Evolutionary conservation across 2,113 vertebrate genomes (phyloP).

Genomic region (Lonchura striata): DNA sequence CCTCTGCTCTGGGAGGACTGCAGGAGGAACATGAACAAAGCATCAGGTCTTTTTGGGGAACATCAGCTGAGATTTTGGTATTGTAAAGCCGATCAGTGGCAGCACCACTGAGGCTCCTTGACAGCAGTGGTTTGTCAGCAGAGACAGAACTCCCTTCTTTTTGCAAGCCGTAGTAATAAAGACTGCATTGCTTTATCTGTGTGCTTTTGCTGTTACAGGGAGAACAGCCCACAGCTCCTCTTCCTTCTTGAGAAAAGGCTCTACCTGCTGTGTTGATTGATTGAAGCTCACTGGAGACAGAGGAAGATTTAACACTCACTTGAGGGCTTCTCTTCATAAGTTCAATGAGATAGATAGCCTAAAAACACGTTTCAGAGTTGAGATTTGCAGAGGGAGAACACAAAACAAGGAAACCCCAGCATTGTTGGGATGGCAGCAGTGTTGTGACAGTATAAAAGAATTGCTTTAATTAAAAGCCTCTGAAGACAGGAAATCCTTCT

Average conservation of each 20-base stretch:
- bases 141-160: not conserved
- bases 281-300: not conserved
- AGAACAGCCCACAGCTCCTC: slow-evolving; percentile 9
- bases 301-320: slow-evolving; percentile 40
- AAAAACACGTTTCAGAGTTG: not conserved
- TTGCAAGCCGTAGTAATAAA: not conserved
- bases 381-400: not conserved
- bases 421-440: not conserved
- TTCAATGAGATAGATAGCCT: slow-evolving; percentile 10
- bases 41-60: not conserved
- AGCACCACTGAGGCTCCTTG: not conserved
- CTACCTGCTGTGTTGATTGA: slow-evolving; percentile 54
- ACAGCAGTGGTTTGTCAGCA: not conserved
- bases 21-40: not conserved
- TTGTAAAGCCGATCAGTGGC: not conserved
- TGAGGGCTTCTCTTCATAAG: not conserved
- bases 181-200: not conserved
- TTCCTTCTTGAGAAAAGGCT: not conserved
- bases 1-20: not conserved
- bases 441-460: slow-evolving; percentile 5
- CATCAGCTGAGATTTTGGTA: not conserved
- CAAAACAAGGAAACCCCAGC: not conserved
- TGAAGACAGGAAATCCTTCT: not conserved
- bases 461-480: slow-evolving; percentile 46
- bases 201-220: not conserved